These are phyloP conservation scores for Huso huso DNA, from an alignment of 2,797 vertebrate genomes.

Conservation along the genomic window DNA sequence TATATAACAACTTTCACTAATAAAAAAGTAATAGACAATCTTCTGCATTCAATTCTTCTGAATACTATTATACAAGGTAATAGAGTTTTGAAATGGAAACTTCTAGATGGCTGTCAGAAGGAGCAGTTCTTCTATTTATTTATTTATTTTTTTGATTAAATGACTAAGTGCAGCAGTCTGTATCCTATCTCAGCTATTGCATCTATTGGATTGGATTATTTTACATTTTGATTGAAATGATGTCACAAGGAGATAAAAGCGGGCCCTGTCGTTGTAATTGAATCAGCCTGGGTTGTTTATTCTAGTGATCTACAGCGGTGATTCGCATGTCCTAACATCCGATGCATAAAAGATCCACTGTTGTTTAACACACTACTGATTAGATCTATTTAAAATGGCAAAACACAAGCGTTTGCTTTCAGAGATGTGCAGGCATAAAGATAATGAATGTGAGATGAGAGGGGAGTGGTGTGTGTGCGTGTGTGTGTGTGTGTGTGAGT, in stretches of 20 bases:
- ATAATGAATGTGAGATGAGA: constrained; percentile 49
- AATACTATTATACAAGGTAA: constrained; percentile 85
- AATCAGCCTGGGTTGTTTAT: constrained; percentile 93
- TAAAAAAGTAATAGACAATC: constrained; percentile 75
- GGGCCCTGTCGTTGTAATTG: constrained; percentile 85
- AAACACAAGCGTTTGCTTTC: constrained; percentile 64
- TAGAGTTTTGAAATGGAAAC: constrained; percentile 81
- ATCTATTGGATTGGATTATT: constrained; percentile 97
- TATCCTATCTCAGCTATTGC: constrained; percentile 87
- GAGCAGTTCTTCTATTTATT: constrained; percentile 60
- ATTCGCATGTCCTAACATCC: constrained; percentile 83
- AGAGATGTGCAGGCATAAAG: constrained; percentile 65
- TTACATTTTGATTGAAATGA: constrained; percentile 99
- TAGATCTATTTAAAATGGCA: constrained; percentile 81
- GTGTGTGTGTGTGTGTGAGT: constrained; percentile 24
- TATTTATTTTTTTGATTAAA: constrained; percentile 62
- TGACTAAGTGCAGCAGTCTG: constrained; percentile 88
- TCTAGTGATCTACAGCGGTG: constrained; percentile 82
- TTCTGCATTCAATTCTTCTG: constrained; percentile 64
- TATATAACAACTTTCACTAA: constrained; percentile 61
- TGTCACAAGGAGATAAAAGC: constrained; percentile 93
- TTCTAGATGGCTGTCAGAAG: constrained; percentile 77
- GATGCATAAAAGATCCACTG: constrained; percentile 90
- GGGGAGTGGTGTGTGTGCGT: constrained; percentile 30
- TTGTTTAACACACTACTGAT: constrained; percentile 89